Base-by-base conservation (phyloP, 2,113 vertebrate genomes). In the Azemiops feae region DNA sequence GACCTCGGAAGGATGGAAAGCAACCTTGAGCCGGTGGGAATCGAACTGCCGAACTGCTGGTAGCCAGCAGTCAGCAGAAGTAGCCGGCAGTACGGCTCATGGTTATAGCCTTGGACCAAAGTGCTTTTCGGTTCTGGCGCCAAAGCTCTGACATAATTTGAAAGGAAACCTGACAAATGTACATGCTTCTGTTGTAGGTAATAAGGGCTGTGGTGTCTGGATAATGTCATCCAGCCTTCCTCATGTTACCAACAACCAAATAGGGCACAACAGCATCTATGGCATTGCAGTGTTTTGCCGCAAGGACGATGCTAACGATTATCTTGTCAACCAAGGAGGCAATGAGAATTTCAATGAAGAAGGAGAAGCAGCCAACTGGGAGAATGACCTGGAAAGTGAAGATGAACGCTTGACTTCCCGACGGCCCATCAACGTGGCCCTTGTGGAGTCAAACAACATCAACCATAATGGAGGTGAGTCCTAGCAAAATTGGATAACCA, bases 181-280 rank as follows among this genome's bases (percentile, higher is more conserved):
- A 0, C 20, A 14, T 52, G n/a, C 1, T n/a, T 45, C 20, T 60
- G 69, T 91, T 87, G 45, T 92, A 99, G 98, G 98, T 93, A 99
- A 98, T 96, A 98, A 98, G 96, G 98, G 98, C 94, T 99, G 99
- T 30, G 98, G 99, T 0, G 98, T 99, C 91, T 99, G 98, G 98
- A 98, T 99, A 74, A 98, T 98, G 98, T 98, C 98, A 0, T 99
- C 98, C 93, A 99, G 99, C 96, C 98, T 99, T 81, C 98, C 98
- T 0, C 98, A 99, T 81, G 98, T 99, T 88, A 95, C 98, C 55
- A 97, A 97, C 93, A 99, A 98, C 96, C 97, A 98, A 87, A 98
- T 99, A 93, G 98, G 98, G 95, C 98, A 99, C 94, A 99, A 98
- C 94, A 98, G 98, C 91, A 98, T 98, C 95, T 99, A 99, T 0